Evolutionary conservation across 2,888 invertebrate species (phyloP).

Genomic region (Hirtodrosophila alboralis): DNA sequence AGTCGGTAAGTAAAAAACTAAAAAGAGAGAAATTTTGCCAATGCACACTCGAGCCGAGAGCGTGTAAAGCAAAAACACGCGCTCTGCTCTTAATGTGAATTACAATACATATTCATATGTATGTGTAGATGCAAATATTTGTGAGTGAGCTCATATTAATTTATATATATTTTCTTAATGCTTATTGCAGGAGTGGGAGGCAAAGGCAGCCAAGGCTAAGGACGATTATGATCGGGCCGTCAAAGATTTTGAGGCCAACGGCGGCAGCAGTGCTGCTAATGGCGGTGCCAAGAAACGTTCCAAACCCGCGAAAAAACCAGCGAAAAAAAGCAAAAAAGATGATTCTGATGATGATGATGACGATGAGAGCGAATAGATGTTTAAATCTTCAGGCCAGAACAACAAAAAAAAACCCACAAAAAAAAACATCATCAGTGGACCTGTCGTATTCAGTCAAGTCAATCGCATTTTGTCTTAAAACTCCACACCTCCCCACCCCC

Average conservation of each 20-base stretch:
- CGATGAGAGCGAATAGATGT: slow-evolving; percentile 87
- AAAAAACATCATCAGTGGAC: slow-evolving; percentile 32
- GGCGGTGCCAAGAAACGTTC: slow-evolving; percentile 85
- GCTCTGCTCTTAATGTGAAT: no score
- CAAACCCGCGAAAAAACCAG: slow-evolving; percentile 84
- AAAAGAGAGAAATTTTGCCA: background rate
- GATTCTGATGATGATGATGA: slow-evolving; percentile 87
- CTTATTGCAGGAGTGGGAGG: slow-evolving; percentile 92
- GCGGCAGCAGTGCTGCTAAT: slow-evolving; percentile 86
- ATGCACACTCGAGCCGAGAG: no score
- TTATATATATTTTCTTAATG: background rate
- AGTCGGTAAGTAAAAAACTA: slow-evolving; percentile 86
- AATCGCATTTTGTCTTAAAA: slow-evolving; percentile 44
- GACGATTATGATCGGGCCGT: slow-evolving; percentile 94
- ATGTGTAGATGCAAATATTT: background rate
- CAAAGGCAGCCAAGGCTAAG: slow-evolving; percentile 93
- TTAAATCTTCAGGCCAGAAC: slow-evolving; percentile 26
- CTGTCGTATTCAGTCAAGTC: slow-evolving; percentile 38
- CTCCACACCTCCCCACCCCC: slow-evolving; percentile 5
- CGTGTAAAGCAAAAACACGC: no score
- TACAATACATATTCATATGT: no score
- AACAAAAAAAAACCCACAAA: slow-evolving; percentile 12
- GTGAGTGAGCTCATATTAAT: slow-evolving; percentile 4
- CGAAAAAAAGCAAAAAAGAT: slow-evolving; percentile 86
- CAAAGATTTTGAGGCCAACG: slow-evolving; percentile 94